phyloP scores from a whole-genome alignment of 1,140 invertebrate species.

The Zaprionus camerounensis region DNA sequence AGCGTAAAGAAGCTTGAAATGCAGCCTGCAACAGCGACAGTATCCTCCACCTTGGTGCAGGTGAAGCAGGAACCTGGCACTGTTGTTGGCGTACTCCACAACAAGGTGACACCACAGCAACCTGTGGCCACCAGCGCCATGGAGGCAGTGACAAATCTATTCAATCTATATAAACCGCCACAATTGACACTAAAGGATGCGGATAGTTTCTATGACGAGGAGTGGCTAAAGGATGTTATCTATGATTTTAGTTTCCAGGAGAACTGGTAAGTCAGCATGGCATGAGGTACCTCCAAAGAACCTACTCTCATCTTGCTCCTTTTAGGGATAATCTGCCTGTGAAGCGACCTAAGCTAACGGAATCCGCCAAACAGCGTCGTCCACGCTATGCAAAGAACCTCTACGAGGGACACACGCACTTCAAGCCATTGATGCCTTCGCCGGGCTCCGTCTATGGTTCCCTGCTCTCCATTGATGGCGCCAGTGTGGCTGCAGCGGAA shows the following conservation, averaged over 20 bases:
- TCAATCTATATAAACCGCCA: conserved; percentile 88
- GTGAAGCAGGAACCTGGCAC: conserved; percentile 67
- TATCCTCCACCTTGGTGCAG: conserved; percentile 4
- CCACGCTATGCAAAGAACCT: conserved; percentile 84
- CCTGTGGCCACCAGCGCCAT: conserved; percentile 39
- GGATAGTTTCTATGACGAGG: conserved; percentile 90
- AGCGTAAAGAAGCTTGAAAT: conserved; percentile 78
- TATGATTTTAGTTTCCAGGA: conserved; percentile 95
- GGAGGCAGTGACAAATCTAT: conserved; percentile 69
- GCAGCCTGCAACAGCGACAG: conserved; percentile 54
- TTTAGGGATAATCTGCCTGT: conserved; percentile 93
- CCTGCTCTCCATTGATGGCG: conserved; percentile 68
- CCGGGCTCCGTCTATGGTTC: conserved; percentile 74
- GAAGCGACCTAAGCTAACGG: conserved; percentile 90
- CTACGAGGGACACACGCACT: conserved; percentile 87
- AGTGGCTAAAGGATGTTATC: conserved; percentile 92
- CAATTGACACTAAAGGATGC: conserved; percentile 89
- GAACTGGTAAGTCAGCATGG: conserved; percentile 88
- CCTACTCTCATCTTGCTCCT: conserved; percentile 6
- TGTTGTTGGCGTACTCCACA: background rate
- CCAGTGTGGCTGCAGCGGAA: conserved; percentile 12
- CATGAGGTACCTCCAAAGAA: background rate
- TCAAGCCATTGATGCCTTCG: conserved; percentile 83
- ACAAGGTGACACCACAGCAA: background rate
- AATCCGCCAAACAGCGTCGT: conserved; percentile 58